These are phyloP conservation scores for Tupiocoris notatus DNA, from an alignment of 2,888 invertebrate species.

Conservation along the genomic window DNA sequence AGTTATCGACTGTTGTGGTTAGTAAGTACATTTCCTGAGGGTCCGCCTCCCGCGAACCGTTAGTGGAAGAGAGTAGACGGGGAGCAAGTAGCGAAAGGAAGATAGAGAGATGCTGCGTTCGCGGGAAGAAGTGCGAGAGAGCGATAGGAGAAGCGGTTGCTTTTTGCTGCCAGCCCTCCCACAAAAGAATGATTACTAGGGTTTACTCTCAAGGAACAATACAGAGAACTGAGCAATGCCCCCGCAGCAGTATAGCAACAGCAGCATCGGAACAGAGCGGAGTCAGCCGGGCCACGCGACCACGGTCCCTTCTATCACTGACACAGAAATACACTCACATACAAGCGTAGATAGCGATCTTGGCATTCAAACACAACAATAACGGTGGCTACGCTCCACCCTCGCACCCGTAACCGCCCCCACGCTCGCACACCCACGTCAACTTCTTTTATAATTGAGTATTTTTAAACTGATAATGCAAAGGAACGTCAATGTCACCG, in stretches of 20 bases:
- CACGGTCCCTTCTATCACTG: conserved; percentile 25
- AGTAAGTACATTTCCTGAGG: conserved; percentile 45
- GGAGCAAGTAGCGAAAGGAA: neutral
- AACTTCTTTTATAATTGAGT: conserved; percentile 39
- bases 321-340: neutral
- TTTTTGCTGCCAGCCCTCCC: neutral
- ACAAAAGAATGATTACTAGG: conserved; percentile 45
- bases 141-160: too few relatives aligned
- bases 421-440: neutral
- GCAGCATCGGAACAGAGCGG: conserved; percentile 39
- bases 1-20: conserved; percentile 45
- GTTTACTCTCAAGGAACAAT: conserved; percentile 1
- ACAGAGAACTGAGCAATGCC: neutral
- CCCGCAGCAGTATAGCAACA: neutral
- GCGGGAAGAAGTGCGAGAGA: neutral
- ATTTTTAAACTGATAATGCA: conserved; percentile 38
- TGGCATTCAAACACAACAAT: conserved; percentile 46
- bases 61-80: neutral
- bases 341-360: conserved; percentile 45
- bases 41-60: conserved; percentile 13
- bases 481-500: conserved; percentile 37
- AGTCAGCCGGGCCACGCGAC: conserved; percentile 43
- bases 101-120: neutral
- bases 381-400: conserved; percentile 36
- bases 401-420: conserved; percentile 3